These are phyloP conservation scores for Drosophila kuntzei DNA, from an alignment of 2,888 invertebrate genomes.

Conservation along the genomic window DNA sequence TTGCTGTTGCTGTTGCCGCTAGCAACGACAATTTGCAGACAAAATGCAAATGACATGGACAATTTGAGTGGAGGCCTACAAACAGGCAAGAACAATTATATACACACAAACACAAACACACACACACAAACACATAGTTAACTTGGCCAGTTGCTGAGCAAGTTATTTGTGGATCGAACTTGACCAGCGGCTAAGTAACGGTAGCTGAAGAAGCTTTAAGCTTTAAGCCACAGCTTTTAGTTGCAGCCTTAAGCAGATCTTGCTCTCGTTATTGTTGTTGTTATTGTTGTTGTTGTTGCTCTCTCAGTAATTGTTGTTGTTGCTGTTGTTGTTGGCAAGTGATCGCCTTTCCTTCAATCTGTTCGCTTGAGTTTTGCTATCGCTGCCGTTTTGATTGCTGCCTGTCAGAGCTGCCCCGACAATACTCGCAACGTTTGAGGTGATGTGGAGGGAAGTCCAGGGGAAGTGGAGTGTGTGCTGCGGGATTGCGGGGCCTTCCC, in stretches of 20 bases:
- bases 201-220: constrained; percentile 38
- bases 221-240: constrained; percentile 14
- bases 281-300: neutral
- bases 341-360: constrained; percentile 37
- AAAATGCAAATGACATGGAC: constrained; percentile 79
- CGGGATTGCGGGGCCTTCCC: constrained; percentile 38
- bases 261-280: constrained; percentile 5
- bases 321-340: constrained; percentile 2
- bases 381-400: constrained; percentile 64
- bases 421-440: neutral
- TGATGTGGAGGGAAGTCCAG: neutral
- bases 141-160: constrained; percentile 34
- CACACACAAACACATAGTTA: constrained; percentile 2
- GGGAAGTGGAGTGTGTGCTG: constrained; percentile 13
- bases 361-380: constrained; percentile 50
- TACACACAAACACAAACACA: constrained; percentile 32
- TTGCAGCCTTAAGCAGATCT: constrained; percentile 16
- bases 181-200: constrained; percentile 51
- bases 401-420: constrained; percentile 36
- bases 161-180: constrained; percentile 26
- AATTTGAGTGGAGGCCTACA: constrained; percentile 64
- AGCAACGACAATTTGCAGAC: constrained; percentile 80
- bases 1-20: constrained; percentile 39
- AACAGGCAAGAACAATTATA: constrained; percentile 53
- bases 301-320: neutral